phyloP scores from a whole-genome alignment of 2,888 invertebrate species.

The Mythimna impura region DNA sequence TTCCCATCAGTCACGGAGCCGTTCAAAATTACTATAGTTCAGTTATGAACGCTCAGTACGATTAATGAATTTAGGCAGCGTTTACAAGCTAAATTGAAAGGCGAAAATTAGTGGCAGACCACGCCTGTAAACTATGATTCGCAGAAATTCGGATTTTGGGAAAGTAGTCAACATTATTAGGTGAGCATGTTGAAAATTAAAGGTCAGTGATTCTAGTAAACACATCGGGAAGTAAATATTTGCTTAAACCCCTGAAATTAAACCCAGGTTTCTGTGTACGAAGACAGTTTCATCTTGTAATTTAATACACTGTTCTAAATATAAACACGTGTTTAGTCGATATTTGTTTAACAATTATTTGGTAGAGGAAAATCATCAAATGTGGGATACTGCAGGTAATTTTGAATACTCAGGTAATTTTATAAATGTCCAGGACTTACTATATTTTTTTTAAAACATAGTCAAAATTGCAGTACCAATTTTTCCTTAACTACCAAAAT shows the following conservation, averaged over 20 bases:
- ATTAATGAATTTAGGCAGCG: constrained; percentile 61
- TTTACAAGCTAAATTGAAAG: constrained; percentile 47
- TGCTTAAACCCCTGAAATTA: not conserved
- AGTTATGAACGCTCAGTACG: constrained; percentile 60
- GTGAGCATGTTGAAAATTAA: not conserved
- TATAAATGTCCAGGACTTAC: too few species aligned
- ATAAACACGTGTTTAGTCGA: not conserved
- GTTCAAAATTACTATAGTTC: constrained; percentile 65
- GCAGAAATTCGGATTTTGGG: constrained; percentile 9
- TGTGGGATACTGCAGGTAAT: too few species aligned
- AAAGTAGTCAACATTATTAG: not conserved
- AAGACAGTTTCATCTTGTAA: not conserved
- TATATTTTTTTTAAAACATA: not conserved
- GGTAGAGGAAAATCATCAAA: not conserved
- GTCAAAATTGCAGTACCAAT: not conserved
- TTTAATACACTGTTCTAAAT: not conserved
- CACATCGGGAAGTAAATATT: not conserved
- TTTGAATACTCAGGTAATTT: too few species aligned
- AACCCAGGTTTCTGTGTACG: not conserved
- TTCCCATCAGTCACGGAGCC: constrained; percentile 60
- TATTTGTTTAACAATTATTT: not conserved
- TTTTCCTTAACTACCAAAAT: constrained; percentile 12
- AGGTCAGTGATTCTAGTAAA: not conserved
- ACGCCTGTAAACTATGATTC: constrained; percentile 26
- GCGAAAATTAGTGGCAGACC: constrained; percentile 17